A percentile compares a stretch with the other conserved stretches of the same genome.
These are phyloP conservation scores for Triops cancriformis DNA, from an alignment of 1,140 invertebrate species.

Conservation along the genomic window DNA sequence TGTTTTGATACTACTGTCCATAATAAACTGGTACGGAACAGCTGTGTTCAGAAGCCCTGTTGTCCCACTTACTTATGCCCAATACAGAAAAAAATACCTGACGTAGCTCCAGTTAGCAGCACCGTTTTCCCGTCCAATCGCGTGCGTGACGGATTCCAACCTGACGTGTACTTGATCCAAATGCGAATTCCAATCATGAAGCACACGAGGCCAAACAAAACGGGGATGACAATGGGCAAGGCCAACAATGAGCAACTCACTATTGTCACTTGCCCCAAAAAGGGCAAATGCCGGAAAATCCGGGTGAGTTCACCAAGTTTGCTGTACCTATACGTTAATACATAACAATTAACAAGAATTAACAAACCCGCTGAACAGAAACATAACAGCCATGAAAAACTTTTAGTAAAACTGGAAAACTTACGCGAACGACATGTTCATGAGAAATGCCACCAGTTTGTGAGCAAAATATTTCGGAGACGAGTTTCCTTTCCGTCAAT, in stretches of 20 bases:
- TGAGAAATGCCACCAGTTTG: background rate
- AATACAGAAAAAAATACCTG: conserved; percentile 39
- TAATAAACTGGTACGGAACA: too few species aligned
- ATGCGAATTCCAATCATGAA: conserved; percentile 20
- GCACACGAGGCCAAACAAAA: background rate
- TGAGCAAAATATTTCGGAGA: background rate
- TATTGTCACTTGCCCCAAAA: conserved; percentile 1
- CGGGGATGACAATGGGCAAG: conserved; percentile 17
- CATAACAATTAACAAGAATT: too few species aligned
- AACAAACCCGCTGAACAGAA: too few species aligned
- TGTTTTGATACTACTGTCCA: too few species aligned
- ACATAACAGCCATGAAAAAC: too few species aligned
- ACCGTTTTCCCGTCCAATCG: conserved; percentile 43
- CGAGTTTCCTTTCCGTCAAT: too few species aligned
- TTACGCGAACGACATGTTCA: background rate
- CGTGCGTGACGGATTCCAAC: background rate
- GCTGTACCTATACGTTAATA: background rate
- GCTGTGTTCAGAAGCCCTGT: too few species aligned
- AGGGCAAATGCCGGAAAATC: background rate
- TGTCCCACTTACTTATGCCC: too few species aligned
- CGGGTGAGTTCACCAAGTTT: background rate
- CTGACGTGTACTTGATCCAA: background rate
- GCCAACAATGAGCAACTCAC: background rate
- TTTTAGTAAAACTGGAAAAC: background rate
- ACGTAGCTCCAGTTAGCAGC: conserved; percentile 48